Evolutionary conservation across 2,113 vertebrate species (phyloP), one percentile per base, ranked within the genome.

Genomic region (Poecile atricapillus): DNA sequence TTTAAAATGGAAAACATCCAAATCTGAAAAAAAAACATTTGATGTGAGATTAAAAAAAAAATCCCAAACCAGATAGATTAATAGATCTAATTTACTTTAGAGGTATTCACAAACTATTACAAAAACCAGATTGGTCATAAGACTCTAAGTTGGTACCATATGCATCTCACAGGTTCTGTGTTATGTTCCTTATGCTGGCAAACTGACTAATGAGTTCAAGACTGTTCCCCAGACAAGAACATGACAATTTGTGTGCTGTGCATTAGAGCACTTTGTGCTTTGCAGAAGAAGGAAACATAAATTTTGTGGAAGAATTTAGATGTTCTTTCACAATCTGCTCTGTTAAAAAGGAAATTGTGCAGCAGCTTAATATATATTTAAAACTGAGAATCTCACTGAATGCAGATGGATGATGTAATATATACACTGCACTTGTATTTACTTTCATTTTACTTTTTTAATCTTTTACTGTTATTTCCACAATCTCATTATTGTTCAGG

Each of bases 161-260:
- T 90, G 96, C 78, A 95, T 70, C 68, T 91, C 85, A 41, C 84
- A 95, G 82, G 81, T 77, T 86, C 93, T 39, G 46, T 88, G 88
- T 59, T 94, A 83, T 44, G 64, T 78, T 92, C 92, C 85, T 96
- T 94, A 86, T 92, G 85, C 94, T 83, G 70, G 78, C 90, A 94
- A 86, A 86, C 52, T 56, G 43, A 90, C 67, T 95, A 94, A 95
- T 78, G 88, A 93, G 79, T 56, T 86, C 83, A 83, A 52, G 87
- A 41, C 73, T 89, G 85, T 4, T 92, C 85, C 83, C 82, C 75
- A 93, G 88, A 96, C 88, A 92, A 55, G 88, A 95, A 75, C 71
- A 80, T 31, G 92, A 83, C 69, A 90, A 96, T 81, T 80, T 78
- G 31, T 91, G 82, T 81, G 68, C 39, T 83, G 44, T 95, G 92